A percentile compares a stretch with the other conserved stretches of the same genome.
Evolutionary conservation across 1,140 invertebrate genomes (phyloP).

Genomic region (Ips typographus): DNA sequence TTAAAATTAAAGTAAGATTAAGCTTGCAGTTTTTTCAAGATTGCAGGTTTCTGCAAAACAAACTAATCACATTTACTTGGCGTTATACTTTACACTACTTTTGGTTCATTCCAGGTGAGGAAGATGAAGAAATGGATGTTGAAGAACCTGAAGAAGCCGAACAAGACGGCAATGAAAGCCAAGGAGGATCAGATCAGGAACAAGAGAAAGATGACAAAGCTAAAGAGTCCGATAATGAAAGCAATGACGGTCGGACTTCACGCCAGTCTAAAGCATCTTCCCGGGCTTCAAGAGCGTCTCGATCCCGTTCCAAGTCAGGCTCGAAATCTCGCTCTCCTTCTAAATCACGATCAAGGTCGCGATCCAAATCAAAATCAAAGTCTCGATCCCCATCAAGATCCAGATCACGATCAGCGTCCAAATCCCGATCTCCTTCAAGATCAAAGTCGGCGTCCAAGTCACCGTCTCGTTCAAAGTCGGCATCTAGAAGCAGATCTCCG

Average conservation of each 20-base stretch:
- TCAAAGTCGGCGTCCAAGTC: slow-evolving; percentile 48
- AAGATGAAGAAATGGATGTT: slow-evolving; percentile 68
- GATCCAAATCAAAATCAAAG: slow-evolving; percentile 42
- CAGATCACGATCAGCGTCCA: slow-evolving; percentile 48
- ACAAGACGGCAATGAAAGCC: slow-evolving; percentile 61
- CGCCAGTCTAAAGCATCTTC: slow-evolving; percentile 30
- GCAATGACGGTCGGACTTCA: slow-evolving; percentile 41
- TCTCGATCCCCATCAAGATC: slow-evolving; percentile 43
- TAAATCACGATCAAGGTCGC: slow-evolving; percentile 38
- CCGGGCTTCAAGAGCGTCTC: slow-evolving; percentile 44
- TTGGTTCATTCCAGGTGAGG: slow-evolving; percentile 57
- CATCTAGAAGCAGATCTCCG: slow-evolving; percentile 42
- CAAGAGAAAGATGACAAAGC: slow-evolving; percentile 51
- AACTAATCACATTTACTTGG: no score
- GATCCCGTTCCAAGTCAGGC: slow-evolving; percentile 40
- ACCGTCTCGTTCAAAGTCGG: slow-evolving; percentile 47
- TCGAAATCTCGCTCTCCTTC: slow-evolving; percentile 44
- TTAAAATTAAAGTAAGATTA: no score
- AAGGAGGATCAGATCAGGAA: slow-evolving; percentile 49
- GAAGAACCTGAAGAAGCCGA: slow-evolving; percentile 62
- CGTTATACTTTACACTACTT: no score
- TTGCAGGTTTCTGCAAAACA: no score
- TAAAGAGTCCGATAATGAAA: slow-evolving; percentile 44
- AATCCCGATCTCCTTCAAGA: slow-evolving; percentile 45
- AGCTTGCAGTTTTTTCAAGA: no score